Evolutionary conservation across 2,113 vertebrate species (phyloP), one percentile per base, ranked within the genome.

Genomic region (Saiga tatarica): DNA sequence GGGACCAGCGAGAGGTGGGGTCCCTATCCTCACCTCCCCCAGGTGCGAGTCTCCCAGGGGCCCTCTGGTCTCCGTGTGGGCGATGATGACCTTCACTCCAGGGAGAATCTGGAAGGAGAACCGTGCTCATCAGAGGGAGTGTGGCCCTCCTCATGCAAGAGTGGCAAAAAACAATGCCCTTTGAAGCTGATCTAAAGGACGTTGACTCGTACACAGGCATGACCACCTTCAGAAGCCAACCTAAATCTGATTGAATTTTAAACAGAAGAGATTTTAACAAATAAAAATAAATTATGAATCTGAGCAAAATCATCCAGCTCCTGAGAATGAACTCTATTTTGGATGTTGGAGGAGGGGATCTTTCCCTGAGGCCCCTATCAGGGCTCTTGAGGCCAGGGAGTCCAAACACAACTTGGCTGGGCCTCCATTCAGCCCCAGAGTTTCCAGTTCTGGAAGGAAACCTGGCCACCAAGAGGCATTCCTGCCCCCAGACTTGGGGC

Each of bases 61-160:
- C 64, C 99, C 99, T 98, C 99, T 99, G 64, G 99, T 99, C 98
- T 99, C 99, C 0, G 99, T 99, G 98, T 99, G 99, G 21, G 99
- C 99, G 6, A 99, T 99, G 98, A 99, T 99, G 95, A 99, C 99
- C 96, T 99, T 99, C 33, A 99, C 99, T 14, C 99, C 99, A 0
- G 99, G 99, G 15, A 99, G 99, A 94, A 99, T 99, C 99, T 99
- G 36, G 2, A 98, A 90, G 23, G 96, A 98, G 62, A 8, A 97
- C 52, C 62, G 0, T 14, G 55, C 47, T 42, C 36, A 21, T 94
- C 79, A 89, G 59, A 47, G 71, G 87, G 96, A 0, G 96, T 14
- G 14, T 4, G 1, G 76, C 74, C 81, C 45, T 85, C 52, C n/a
- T 39, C 60, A 76, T 0, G 7, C 57, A 13, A 50, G 10, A 30